phyloP scores from a whole-genome alignment of 2,113 vertebrate species.

The Brachirus orientalis region DNA sequence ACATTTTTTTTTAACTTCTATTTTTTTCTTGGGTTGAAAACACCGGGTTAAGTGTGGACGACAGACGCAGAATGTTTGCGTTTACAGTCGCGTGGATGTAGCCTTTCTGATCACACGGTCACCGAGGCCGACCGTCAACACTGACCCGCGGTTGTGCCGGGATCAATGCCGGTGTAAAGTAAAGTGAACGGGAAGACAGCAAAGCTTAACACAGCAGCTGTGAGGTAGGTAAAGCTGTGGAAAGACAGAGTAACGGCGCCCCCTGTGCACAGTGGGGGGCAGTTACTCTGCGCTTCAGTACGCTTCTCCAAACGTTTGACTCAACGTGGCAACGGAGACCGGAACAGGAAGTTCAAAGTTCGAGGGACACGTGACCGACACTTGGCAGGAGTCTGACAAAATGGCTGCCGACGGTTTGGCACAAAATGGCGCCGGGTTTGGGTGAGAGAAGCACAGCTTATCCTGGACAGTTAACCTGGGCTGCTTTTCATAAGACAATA shows the following conservation, averaged over 20 bases:
- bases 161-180: constrained; percentile 36
- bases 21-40: too few relatives aligned
- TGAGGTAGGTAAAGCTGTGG: constrained; percentile 80
- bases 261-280: constrained; percentile 63
- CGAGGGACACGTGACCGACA: constrained; percentile 42
- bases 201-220: constrained; percentile 64
- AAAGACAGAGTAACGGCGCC: constrained; percentile 65
- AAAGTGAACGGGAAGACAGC: constrained; percentile 56
- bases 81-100: too few relatives aligned
- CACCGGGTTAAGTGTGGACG: too few relatives aligned
- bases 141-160: constrained; percentile 42
- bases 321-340: constrained; percentile 40
- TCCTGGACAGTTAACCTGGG: constrained; percentile 59
- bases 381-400: constrained; percentile 27
- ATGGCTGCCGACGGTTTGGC: constrained; percentile 69
- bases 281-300: constrained; percentile 15
- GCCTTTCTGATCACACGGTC: constrained; percentile 50
- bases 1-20: too few relatives aligned
- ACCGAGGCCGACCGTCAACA: too few relatives aligned
- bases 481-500: constrained; percentile 72
- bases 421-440: constrained; percentile 72
- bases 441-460: constrained; percentile 67
- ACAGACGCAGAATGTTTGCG: too few relatives aligned
- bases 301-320: constrained; percentile 31
- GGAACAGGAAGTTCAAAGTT: constrained; percentile 24